phyloP scores from a whole-genome alignment of 2,888 invertebrate genomes.

The Bruchidius siliquastri region DNA sequence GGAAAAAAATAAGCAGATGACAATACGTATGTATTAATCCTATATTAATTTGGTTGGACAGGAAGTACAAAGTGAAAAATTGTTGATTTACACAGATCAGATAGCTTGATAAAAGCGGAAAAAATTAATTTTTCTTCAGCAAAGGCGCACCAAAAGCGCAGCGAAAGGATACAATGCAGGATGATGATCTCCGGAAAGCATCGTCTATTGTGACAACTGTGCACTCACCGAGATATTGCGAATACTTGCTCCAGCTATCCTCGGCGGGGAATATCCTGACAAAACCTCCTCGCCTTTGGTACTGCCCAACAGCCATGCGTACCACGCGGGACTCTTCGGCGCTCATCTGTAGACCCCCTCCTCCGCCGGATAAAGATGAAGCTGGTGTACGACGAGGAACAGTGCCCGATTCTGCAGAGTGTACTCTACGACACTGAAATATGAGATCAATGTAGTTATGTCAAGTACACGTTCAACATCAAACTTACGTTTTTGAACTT shows the following conservation, averaged over 20 bases:
- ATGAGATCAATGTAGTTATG: no score
- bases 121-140: no score
- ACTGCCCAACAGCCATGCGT: constrained; percentile 71
- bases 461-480: no score
- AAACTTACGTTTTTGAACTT: constrained; percentile 33
- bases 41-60: neutral
- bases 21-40: neutral
- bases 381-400: constrained; percentile 24
- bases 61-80: no score
- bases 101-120: no score
- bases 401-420: constrained; percentile 61
- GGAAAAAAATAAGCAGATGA: no score
- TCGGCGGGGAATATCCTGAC: constrained; percentile 79
- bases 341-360: constrained; percentile 49
- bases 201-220: neutral
- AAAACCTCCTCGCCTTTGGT: constrained; percentile 80
- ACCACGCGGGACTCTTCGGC: constrained; percentile 76
- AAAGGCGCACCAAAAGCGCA: no score
- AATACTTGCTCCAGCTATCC: constrained; percentile 82
- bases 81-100: no score
- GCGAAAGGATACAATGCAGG: no score
- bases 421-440: constrained; percentile 58
- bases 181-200: no score
- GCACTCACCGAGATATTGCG: constrained; percentile 55
- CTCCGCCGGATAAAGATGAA: constrained; percentile 20